Conservation (phyloP, 1,140 invertebrate genomes). For the Bactericera cockerelli region DNA sequence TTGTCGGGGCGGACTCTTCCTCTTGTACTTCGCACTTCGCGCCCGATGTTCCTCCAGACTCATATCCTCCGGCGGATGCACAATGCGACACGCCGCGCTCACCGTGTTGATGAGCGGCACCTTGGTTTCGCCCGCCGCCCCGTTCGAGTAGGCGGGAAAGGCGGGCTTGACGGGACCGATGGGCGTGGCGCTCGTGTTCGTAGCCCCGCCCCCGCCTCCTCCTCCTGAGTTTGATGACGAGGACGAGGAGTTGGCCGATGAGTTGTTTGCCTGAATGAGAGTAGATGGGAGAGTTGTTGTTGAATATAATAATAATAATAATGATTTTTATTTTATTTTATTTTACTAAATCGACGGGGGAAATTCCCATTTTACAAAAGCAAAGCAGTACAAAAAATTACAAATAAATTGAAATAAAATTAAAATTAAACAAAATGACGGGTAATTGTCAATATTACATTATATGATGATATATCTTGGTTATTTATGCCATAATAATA, state of each 20-base stretch:
- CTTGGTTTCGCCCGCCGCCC: constrained; percentile 38
- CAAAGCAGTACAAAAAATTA: too few species aligned
- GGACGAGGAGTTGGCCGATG: constrained; percentile 28
- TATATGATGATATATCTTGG: too few species aligned
- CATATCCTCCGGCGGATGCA: constrained; percentile 87
- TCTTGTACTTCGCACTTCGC: constrained; percentile 54
- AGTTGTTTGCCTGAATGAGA: not conserved
- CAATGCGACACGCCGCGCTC: constrained; percentile 73
- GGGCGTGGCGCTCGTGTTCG: constrained; percentile 32
- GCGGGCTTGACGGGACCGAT: constrained; percentile 48
- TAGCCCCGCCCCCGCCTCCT: constrained; percentile 46
- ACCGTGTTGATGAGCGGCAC: constrained; percentile 58
- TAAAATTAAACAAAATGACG: too few species aligned
- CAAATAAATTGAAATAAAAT: too few species aligned
- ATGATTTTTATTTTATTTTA: too few species aligned
- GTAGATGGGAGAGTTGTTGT: not conserved
- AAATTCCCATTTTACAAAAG: too few species aligned
- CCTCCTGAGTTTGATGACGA: constrained; percentile 36
- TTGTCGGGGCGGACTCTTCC: constrained; percentile 23
- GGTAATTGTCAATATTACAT: too few species aligned
- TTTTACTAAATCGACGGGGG: too few species aligned
- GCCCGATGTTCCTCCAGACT: constrained; percentile 77
- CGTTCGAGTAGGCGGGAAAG: constrained; percentile 60
- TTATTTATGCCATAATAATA: too few species aligned
- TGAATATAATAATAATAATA: too few species aligned